phyloP scores from a whole-genome alignment of 2,888 invertebrate genomes.

The Tricholauxania praeusta region DNA sequence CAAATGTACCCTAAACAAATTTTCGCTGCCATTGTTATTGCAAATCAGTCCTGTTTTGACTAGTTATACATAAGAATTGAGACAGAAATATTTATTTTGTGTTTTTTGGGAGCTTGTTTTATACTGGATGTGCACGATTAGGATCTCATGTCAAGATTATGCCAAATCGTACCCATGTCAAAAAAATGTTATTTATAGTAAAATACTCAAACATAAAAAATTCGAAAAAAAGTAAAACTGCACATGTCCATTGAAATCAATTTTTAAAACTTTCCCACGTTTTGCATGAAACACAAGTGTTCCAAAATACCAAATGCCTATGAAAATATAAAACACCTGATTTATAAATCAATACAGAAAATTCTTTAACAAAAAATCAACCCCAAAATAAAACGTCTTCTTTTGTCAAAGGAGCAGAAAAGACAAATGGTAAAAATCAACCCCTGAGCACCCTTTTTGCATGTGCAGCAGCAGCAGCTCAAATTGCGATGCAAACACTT shows the following conservation, averaged over 20 bases:
- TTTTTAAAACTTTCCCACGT: slow-evolving; percentile 44
- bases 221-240: not conserved
- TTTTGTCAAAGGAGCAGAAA: slow-evolving; percentile 29
- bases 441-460: slow-evolving; percentile 37
- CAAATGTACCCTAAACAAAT: too few relatives aligned
- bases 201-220: too few relatives aligned
- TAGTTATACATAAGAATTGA: too few relatives aligned
- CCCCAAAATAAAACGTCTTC: slow-evolving; percentile 19
- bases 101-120: too few relatives aligned
- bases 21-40: too few relatives aligned
- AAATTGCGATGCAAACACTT: slow-evolving; percentile 31
- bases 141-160: too few relatives aligned
- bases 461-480: slow-evolving; percentile 12
- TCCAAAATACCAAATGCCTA: not conserved
- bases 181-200: too few relatives aligned
- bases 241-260: slow-evolving; percentile 34
- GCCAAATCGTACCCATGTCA: too few relatives aligned
- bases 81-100: too few relatives aligned
- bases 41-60: too few relatives aligned
- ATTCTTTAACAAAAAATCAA: not conserved
- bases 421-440: slow-evolving; percentile 10
- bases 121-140: too few relatives aligned
- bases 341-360: slow-evolving; percentile 27
- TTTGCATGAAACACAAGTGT: slow-evolving; percentile 15
- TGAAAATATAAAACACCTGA: slow-evolving; percentile 26